Percentiles rank a stretch among this genome's conserved stretches.
Evolutionary conservation across 2,888 invertebrate genomes (phyloP).

Genomic region (Tethea ocularis): DNA sequence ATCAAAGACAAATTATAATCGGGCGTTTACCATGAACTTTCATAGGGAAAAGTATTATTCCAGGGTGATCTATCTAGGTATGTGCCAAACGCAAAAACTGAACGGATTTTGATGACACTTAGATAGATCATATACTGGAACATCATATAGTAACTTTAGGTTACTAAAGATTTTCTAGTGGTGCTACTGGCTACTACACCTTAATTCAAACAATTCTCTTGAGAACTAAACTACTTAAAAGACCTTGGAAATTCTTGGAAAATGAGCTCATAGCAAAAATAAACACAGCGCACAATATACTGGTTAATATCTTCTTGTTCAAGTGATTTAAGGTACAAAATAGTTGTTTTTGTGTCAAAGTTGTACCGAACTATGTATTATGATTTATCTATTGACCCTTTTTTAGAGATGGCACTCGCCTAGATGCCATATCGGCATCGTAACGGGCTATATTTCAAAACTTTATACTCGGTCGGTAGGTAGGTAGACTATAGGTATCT

Average conservation of each 20-base stretch:
- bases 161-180: too few species aligned
- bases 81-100: too few species aligned
- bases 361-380: conserved; percentile 12
- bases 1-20: too few species aligned
- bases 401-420: background rate
- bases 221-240: conserved; percentile 3
- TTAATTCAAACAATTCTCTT: background rate
- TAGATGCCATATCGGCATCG: too few species aligned
- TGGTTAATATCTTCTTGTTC: background rate
- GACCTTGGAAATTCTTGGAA: background rate
- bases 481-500: background rate
- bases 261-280: background rate
- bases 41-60: too few species aligned
- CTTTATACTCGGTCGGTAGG: background rate
- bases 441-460: background rate
- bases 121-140: too few species aligned
- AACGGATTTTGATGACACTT: too few species aligned
- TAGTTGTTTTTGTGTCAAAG: conserved; percentile 4
- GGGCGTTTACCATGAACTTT: too few species aligned
- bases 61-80: too few species aligned
- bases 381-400: conserved; percentile 10
- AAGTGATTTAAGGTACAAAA: background rate
- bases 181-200: too few species aligned
- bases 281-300: background rate
- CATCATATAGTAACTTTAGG: background rate